A percentile compares a stretch with the other conserved stretches of the same genome.
Conservation (phyloP, 2,888 invertebrate species). For the Ormyrus rosae region DNA sequence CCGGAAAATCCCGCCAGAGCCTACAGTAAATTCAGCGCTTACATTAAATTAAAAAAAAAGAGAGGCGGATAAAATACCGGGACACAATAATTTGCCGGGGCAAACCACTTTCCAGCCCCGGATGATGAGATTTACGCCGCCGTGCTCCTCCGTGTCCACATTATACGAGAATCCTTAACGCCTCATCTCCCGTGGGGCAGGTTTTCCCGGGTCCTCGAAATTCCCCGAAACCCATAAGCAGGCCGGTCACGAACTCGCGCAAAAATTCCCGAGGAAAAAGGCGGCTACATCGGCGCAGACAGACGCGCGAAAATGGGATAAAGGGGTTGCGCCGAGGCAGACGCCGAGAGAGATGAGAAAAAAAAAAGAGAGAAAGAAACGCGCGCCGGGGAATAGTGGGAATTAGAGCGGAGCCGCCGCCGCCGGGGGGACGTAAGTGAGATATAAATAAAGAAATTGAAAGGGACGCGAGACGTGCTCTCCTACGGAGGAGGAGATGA, state of each 20-base stretch:
- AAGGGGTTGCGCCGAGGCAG: not conserved
- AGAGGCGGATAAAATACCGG: no score
- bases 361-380: not conserved
- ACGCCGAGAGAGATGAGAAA: not conserved
- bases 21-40: no score
- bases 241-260: constrained; percentile 20
- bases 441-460: constrained; percentile 24
- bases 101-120: not conserved
- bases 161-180: constrained; percentile 15
- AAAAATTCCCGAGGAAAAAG: constrained; percentile 19
- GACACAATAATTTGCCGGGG: not conserved
- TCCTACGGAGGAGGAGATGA: not conserved
- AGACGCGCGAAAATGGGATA: not conserved
- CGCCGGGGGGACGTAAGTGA: not conserved
- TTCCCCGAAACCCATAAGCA: not conserved
- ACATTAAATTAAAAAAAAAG: not conserved
- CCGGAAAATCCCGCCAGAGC: no score
- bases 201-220: not conserved
- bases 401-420: no score
- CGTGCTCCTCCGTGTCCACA: not conserved
- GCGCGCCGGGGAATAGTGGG: not conserved
- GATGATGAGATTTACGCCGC: constrained; percentile 6
- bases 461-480: not conserved
- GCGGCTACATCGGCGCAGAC: not conserved
- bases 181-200: constrained; percentile 9